Conservation (phyloP, 2,888 invertebrate genomes). For the Napeogenes sylphis region DNA sequence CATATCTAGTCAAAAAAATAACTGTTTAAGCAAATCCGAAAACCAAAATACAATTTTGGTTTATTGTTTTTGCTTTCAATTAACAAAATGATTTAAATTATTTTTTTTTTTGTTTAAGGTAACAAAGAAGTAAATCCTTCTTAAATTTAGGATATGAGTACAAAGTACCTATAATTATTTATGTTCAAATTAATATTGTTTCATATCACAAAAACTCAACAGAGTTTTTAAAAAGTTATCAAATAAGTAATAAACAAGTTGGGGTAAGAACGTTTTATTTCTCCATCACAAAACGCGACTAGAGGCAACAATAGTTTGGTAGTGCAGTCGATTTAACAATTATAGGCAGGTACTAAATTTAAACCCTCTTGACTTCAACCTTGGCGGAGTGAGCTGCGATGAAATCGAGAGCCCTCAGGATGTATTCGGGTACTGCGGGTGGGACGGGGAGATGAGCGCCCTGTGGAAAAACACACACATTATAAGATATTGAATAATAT, state of each 20-base stretch:
- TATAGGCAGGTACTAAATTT: slow-evolving; percentile 36
- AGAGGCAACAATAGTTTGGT: slow-evolving; percentile 49
- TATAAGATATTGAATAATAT: neutral
- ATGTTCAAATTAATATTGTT: too few species aligned
- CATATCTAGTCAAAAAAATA: too few species aligned
- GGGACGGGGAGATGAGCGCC: slow-evolving; percentile 42
- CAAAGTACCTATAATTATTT: too few species aligned
- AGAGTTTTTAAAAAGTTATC: too few species aligned
- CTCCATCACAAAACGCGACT: slow-evolving; percentile 51
- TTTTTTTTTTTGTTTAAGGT: too few species aligned
- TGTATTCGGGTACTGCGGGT: slow-evolving; percentile 59
- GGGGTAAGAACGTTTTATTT: slow-evolving; percentile 34
- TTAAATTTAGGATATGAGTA: too few species aligned
- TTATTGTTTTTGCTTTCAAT: too few species aligned
- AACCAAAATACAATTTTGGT: too few species aligned
- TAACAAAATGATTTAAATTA: too few species aligned
- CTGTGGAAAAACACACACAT: slow-evolving; percentile 33
- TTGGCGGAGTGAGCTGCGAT: slow-evolving; percentile 67
- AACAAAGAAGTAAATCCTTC: too few species aligned
- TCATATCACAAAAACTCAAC: too few species aligned
- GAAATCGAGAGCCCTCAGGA: slow-evolving; percentile 62
- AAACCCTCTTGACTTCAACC: slow-evolving; percentile 48
- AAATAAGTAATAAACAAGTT: neutral
- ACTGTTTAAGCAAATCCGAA: too few species aligned
- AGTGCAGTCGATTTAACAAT: slow-evolving; percentile 34